phyloP scores from a whole-genome alignment of 1,140 invertebrate species.

The Nylanderia fulva region DNA sequence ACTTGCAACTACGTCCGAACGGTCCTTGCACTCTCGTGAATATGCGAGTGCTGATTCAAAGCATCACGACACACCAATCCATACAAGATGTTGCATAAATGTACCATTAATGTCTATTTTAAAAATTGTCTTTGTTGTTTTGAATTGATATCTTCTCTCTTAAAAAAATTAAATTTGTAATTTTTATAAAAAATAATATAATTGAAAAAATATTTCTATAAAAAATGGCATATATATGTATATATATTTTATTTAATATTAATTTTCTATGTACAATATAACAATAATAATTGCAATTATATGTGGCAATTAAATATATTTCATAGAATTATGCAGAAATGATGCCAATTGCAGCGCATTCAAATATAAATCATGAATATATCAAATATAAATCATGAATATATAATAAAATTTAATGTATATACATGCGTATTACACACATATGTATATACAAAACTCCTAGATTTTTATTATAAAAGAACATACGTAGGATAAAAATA shows the following conservation, averaged over 20 bases:
- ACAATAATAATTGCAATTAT: too few relatives aligned
- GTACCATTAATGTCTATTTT: background rate
- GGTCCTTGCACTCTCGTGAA: slow-evolving; percentile 62
- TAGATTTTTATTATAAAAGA: too few relatives aligned
- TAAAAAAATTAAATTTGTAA: background rate
- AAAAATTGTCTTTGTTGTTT: background rate
- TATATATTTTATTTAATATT: too few relatives aligned
- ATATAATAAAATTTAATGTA: too few relatives aligned
- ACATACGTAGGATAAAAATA: too few relatives aligned
- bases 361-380: background rate
- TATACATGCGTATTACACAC: too few relatives aligned
- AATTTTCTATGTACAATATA: too few relatives aligned
- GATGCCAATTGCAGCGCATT: background rate
- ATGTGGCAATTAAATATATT: too few relatives aligned
- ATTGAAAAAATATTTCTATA: too few relatives aligned
- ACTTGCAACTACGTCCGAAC: slow-evolving; percentile 41
- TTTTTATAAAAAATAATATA: too few relatives aligned
- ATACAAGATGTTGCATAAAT: slow-evolving; percentile 41
- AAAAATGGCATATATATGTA: too few relatives aligned
- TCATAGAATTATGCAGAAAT: background rate
- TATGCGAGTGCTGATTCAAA: slow-evolving; percentile 10
- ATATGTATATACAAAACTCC: too few relatives aligned
- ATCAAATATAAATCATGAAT: background rate
- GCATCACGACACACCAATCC: slow-evolving; percentile 5
- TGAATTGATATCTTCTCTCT: background rate